phyloP scores from a whole-genome alignment of 2,888 invertebrate genomes.

The Sphecodes monilicornis region DNA sequence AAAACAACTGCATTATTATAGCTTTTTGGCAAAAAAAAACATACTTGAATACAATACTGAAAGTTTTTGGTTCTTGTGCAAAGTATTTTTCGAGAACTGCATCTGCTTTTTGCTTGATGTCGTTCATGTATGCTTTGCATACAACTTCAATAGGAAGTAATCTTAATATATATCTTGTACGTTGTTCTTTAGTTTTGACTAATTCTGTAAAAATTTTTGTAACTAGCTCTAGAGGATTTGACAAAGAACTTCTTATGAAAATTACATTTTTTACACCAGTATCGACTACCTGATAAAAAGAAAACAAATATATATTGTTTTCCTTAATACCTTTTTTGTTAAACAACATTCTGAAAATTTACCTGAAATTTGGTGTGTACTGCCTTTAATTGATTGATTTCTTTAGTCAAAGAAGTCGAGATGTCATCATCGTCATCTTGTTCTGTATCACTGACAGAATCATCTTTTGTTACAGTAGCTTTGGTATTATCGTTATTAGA shows the following conservation, averaged over 20 bases:
- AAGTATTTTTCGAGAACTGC: constrained; percentile 91
- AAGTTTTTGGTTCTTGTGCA: constrained; percentile 89
- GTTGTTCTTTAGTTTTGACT: constrained; percentile 88
- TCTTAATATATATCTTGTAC: constrained; percentile 91
- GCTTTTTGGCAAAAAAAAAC: constrained; percentile 45
- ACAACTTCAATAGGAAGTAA: constrained; percentile 90
- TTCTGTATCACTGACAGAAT: constrained; percentile 28
- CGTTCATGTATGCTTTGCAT: constrained; percentile 93
- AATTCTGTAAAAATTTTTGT: constrained; percentile 91
- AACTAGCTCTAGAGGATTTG: constrained; percentile 90
- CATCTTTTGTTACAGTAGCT: background rate
- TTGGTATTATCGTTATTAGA: constrained; percentile 15
- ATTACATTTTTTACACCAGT: constrained; percentile 94
- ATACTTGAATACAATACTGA: constrained; percentile 90
- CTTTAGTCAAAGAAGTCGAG: constrained; percentile 86
- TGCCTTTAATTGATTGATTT: constrained; percentile 87
- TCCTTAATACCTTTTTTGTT: background rate
- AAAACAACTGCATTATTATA: background rate
- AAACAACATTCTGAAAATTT: constrained; percentile 21
- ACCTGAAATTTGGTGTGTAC: constrained; percentile 83
- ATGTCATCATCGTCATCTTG: constrained; percentile 85
- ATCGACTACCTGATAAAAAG: constrained; percentile 88
- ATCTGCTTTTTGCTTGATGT: constrained; percentile 89
- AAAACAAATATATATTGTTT: constrained; percentile 10
- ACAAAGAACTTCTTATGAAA: constrained; percentile 92